phyloP scores from a whole-genome alignment of 1,140 invertebrate species.

The Pseudoatta argentina region DNA sequence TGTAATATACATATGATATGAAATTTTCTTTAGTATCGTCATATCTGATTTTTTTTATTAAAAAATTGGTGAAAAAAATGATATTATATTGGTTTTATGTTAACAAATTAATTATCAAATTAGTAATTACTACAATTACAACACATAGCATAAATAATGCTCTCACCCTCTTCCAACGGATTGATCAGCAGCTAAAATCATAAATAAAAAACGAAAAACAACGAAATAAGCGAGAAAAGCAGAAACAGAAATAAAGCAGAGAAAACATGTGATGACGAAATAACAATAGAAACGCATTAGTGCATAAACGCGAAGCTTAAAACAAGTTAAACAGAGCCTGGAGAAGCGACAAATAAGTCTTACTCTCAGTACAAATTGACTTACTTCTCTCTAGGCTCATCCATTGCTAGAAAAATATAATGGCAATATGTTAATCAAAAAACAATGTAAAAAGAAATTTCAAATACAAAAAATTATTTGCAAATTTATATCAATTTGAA shows the following conservation, averaged over 20 bases:
- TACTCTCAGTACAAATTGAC: constrained; percentile 81
- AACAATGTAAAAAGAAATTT: neutral
- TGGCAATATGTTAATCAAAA: constrained; percentile 40
- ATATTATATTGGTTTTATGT: neutral
- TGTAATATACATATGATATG: neutral
- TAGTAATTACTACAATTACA: neutral
- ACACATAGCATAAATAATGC: constrained; percentile 59
- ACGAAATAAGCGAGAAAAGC: constrained; percentile 65
- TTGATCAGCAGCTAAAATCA: constrained; percentile 84
- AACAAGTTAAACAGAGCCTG: constrained; percentile 69
- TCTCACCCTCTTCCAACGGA: constrained; percentile 82
- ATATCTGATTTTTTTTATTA: neutral
- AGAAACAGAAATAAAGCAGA: constrained; percentile 29
- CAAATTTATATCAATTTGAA: neutral
- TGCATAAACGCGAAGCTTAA: constrained; percentile 33
- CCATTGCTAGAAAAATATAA: constrained; percentile 90
- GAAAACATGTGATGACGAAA: neutral
- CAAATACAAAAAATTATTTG: neutral
- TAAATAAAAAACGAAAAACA: constrained; percentile 75
- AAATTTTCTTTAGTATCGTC: neutral
- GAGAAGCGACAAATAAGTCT: constrained; percentile 80
- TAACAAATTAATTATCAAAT: constrained; percentile 5
- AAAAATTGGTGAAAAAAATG: neutral
- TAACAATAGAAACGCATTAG: constrained; percentile 40
- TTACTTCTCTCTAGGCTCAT: constrained; percentile 94